Evolutionary conservation across 2,113 vertebrate genomes (phyloP), one percentile per base, ranked within the genome.

Genomic region (Pao palembangensis): DNA sequence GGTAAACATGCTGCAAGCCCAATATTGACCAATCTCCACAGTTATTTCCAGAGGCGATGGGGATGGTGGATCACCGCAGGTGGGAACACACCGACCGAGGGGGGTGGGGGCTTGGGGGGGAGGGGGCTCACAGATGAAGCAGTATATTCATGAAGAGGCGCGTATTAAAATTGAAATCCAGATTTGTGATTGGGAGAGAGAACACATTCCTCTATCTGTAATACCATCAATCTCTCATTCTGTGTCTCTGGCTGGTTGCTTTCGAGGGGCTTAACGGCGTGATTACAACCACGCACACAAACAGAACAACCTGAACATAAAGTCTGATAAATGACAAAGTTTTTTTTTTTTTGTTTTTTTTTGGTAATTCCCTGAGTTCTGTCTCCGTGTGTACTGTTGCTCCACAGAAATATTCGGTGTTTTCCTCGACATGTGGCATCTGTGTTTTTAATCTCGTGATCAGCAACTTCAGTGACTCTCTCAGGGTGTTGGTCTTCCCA

Each of bases 1-100:
- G 49, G 62, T 60, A 58, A 72, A 73, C 62, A 65, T 0, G 20
- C 62, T 67, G 52, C 51, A n/a, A 38, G 52, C 71, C 61, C 42
- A 2, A 64, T 69, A 81, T 78, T 58, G 78, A 81, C 63, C 65
- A 58, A 34, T 59, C 64, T 80, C 68, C 64, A 31, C 25, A 19
- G 78, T 63, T 80, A 62, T 83, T 78, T 78, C 70, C 13, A 13
- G 17, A 60, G 67, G 73, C 49, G 19, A 65, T 55, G 51, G 46
- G 25, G 43, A 52, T 61, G 70, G 69, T 73, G 60, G 62, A 76
- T 78, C 65, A 54, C 54, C 65, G 46, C 25, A 42, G 67, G 47
- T 42, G 55, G 49, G 15, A 44, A 60, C 51, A 50, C 69, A 18
- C 12, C 62, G 57, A 46, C 49, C 44, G 28, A 44, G 23, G 5